These are phyloP conservation scores for Abscondita cerata DNA, from an alignment of 2,888 invertebrate species.

Conservation along the genomic window DNA sequence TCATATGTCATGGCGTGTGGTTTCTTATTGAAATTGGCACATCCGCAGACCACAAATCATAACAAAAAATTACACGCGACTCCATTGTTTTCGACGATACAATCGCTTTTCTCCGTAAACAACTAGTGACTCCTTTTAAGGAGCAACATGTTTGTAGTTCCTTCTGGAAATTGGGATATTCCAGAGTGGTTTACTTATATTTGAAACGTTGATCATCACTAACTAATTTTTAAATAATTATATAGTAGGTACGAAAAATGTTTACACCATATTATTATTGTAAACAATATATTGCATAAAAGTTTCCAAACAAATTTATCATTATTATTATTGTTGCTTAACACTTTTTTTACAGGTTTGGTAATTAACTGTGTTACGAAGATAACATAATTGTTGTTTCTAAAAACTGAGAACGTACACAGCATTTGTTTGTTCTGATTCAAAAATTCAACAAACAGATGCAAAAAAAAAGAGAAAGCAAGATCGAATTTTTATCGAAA, in stretches of 20 bases:
- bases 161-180: not conserved
- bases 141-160: not conserved
- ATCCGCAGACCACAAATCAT: not conserved
- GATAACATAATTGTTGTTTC: too few species aligned
- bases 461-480: too few species aligned
- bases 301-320: not conserved
- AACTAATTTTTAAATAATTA: conserved; percentile 21
- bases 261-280: not conserved
- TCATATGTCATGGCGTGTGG: not conserved
- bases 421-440: too few species aligned
- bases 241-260: not conserved
- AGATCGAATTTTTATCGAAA: too few species aligned
- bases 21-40: conserved; percentile 8
- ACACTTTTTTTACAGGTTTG: too few species aligned
- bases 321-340: too few species aligned
- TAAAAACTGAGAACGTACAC: too few species aligned
- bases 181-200: not conserved
- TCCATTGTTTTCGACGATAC: conserved; percentile 8
- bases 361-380: too few species aligned
- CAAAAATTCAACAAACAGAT: too few species aligned
- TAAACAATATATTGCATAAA: not conserved
- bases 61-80: not conserved
- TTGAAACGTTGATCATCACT: conserved; percentile 3
- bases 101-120: not conserved
- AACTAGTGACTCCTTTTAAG: too few species aligned